Evolutionary conservation across 2,797 vertebrate genomes (phyloP), one percentile per base, ranked within the genome.

Genomic region (Ispidina picta): DNA sequence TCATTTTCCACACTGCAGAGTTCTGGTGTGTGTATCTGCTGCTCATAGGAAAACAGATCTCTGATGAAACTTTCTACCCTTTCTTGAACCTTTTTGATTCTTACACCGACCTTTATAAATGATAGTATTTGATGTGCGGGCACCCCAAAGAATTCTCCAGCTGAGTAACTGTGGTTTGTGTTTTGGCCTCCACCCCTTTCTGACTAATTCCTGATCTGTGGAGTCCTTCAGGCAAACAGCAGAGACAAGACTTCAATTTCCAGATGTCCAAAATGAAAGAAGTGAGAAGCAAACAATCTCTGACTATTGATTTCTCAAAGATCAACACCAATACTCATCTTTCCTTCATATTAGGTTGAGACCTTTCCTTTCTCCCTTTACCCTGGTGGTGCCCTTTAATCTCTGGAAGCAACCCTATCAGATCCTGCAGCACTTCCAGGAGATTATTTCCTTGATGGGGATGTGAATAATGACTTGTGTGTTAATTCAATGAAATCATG

Each of bases 51-150:
- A 76, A 89, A 39, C 15, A 51, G 35, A 59, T 19, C 15, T 26
- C 39, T 49, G 18, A 43, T 21, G 9, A 80, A 56, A 4, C 9
- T 73, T 92, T 66, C 19, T n/a, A 10, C 9, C 7, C 3, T 52
- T 76, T 79, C 29, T 31, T 59, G 39, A 75, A 26, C 2, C 0
- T 70, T 82, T 92, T 43, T 15, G 64, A 0, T 17, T 66, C 48
- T 26, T 23, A 31, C 5, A 3, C 2, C 43, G 43, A 21, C 4
- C 8, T 46, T 60, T 79, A 23, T 10, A 63, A 63, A 28, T 4
- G 4, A 15, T 26, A 52, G 2, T 4, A 12, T 21, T 77, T n/a
- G 29, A 3, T 1, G 3, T 28, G 26, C 3, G 1, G 12, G 20
- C 18, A 56, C 3, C 10, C 3, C 31, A 19, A 26, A 68, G n/a